Base-by-base conservation (phyloP, 2,888 invertebrate species). In the Trichopoda pennipes region DNA sequence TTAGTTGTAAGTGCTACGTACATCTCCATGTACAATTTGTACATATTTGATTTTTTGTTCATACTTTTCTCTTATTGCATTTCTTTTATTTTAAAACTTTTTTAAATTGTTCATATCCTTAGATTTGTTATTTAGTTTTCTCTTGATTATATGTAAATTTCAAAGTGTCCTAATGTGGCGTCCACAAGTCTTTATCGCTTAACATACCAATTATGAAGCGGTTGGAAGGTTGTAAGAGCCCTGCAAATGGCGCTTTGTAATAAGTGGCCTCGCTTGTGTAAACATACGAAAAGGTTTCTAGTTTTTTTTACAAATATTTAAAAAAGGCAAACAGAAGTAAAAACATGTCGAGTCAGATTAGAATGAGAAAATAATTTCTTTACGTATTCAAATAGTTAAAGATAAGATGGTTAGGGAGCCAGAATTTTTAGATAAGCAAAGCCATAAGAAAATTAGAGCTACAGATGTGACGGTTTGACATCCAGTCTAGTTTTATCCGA, bases 1-100 rank as follows among this genome's bases (percentile, higher is more conserved):
- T 88, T 89, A 87, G 86, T 87, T 89, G 87, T 85, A 86, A 38
- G 14, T 28, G 28, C 8, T 28, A 28, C 28, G 28, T 6, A 28
- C 8, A 28, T 28, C 28, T 28, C 8, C 38, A 38, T 12, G 38
- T 38, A 38, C 38, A 38, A 38, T 38, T 38, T 38, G 38, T 10
- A 38, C 12, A 38, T 38, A 12, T 38, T 10, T 38, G 38, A 10
- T 38, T 38, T 38, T 38, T 38, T 38, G 35, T 32, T 56, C 47
- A n/a, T 47, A 7, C n/a, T 44, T 61, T 60, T 28, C 10, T 63
- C 10, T 63, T 23, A 55, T 73, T 70, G 35, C 38, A 69, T 12
- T 69, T 32, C 55, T 68, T 70, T 66, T 53, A 70, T 70, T 51
- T 69, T 47, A 55, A 61, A 68, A 70, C 49, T 63, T 77, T 38